phyloP scores from a whole-genome alignment of 2,888 invertebrate species.

The Drosophila infuscata region DNA sequence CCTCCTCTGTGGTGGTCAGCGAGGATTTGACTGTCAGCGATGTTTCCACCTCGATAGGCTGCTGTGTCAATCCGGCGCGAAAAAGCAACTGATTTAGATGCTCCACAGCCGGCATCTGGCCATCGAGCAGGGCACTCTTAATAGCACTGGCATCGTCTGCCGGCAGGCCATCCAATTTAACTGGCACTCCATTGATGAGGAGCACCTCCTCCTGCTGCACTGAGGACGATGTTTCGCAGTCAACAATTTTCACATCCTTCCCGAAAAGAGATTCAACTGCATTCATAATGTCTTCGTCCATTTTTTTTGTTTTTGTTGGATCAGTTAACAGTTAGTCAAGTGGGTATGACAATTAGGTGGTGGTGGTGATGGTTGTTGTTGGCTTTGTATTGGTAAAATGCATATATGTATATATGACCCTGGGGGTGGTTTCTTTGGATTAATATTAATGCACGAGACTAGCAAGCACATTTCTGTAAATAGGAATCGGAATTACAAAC shows the following conservation, averaged over 20 bases:
- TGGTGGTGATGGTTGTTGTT: constrained; percentile 79
- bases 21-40: constrained; percentile 90
- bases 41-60: constrained; percentile 90
- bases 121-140: constrained; percentile 88
- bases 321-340: constrained; percentile 60
- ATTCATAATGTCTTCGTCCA: constrained; percentile 91
- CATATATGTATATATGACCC: constrained; percentile 63
- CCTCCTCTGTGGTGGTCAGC: constrained; percentile 89
- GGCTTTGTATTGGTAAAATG: constrained; percentile 64
- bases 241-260: constrained; percentile 89
- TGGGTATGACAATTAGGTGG: constrained; percentile 46
- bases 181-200: constrained; percentile 89
- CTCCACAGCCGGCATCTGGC: constrained; percentile 90
- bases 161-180: constrained; percentile 88
- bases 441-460: constrained; percentile 68
- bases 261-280: constrained; percentile 91
- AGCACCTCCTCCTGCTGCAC: constrained; percentile 90
- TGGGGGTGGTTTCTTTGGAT: constrained; percentile 74
- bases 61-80: constrained; percentile 88
- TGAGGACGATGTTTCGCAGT: constrained; percentile 90
- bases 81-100: constrained; percentile 89
- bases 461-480: constrained; percentile 72
- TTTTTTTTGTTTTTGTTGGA: constrained; percentile 38
- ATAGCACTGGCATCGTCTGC: constrained; percentile 89
- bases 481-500: constrained; percentile 44